These are phyloP conservation scores for Dendrolimus punctatus DNA, from an alignment of 1,140 invertebrate species.

Conservation along the genomic window DNA sequence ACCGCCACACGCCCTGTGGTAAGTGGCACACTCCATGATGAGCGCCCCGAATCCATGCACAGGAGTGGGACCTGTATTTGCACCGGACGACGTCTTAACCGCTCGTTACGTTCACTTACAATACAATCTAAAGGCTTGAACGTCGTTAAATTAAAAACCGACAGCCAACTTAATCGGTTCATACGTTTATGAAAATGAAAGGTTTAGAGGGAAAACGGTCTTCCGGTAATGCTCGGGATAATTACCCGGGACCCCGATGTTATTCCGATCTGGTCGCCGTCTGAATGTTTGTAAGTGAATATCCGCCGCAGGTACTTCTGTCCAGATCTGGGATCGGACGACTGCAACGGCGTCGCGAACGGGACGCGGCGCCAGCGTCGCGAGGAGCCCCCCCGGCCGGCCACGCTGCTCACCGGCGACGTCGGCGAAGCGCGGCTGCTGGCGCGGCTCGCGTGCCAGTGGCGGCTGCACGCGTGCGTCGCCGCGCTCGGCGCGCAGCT, in stretches of 20 bases:
- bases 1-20: no score
- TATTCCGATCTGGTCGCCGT: background rate
- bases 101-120: no score
- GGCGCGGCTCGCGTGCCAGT: slow-evolving; percentile 5
- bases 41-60: no score
- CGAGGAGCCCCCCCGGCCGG: slow-evolving; percentile 18
- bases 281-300: background rate
- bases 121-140: no score
- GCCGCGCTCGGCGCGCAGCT: background rate
- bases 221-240: no score
- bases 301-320: background rate
- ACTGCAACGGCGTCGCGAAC: background rate
- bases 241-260: background rate
- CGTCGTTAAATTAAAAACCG: no score
- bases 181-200: no score
- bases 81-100: no score
- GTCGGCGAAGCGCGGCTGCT: slow-evolving; percentile 24
- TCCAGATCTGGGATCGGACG: background rate
- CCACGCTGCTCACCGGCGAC: slow-evolving; percentile 31
- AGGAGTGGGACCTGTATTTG: no score
- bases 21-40: no score
- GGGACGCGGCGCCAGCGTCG: background rate
- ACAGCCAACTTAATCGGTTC: no score
- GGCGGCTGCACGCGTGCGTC: slow-evolving; percentile 2
- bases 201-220: no score